phyloP scores from a whole-genome alignment of 2,797 vertebrate genomes.

The Enteromius fasciolatus region DNA sequence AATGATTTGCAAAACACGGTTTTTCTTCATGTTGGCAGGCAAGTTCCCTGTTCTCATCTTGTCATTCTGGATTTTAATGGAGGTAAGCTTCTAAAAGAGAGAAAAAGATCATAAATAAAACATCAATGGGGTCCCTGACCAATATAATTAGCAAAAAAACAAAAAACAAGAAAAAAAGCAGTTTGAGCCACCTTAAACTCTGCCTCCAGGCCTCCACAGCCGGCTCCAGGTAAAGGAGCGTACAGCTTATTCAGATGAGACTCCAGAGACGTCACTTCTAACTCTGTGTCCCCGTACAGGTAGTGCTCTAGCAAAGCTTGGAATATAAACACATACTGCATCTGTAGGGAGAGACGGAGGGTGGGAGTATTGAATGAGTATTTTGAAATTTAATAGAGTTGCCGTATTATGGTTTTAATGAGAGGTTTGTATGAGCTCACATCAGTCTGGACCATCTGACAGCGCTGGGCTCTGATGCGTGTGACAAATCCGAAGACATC shows the following conservation, averaged over 20 bases:
- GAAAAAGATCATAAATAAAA: neutral
- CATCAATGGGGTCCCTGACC: neutral
- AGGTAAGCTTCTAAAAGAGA: slow-evolving; percentile 88
- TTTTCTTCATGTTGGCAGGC: slow-evolving; percentile 99
- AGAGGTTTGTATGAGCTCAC: slow-evolving; percentile 74
- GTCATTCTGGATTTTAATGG: slow-evolving; percentile 99
- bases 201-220: slow-evolving; percentile 92
- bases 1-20: slow-evolving; percentile 97
- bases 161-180: neutral
- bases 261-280: slow-evolving; percentile 96
- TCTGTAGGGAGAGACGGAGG: slow-evolving; percentile 73
- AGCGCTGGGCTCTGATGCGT: slow-evolving; percentile 94
- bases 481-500: slow-evolving; percentile 97
- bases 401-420: neutral
- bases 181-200: slow-evolving; percentile 87
- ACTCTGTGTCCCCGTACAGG: slow-evolving; percentile 95
- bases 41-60: slow-evolving; percentile 98
- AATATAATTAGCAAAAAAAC: slow-evolving; percentile 75
- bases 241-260: slow-evolving; percentile 95
- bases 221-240: slow-evolving; percentile 88
- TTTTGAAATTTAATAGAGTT: neutral
- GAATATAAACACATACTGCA: slow-evolving; percentile 99
- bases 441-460: slow-evolving; percentile 99
- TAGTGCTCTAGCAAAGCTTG: slow-evolving; percentile 97
- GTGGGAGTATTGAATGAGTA: neutral